phyloP scores from a whole-genome alignment of 2,113 vertebrate species.

The Damaliscus lunatus region DNA sequence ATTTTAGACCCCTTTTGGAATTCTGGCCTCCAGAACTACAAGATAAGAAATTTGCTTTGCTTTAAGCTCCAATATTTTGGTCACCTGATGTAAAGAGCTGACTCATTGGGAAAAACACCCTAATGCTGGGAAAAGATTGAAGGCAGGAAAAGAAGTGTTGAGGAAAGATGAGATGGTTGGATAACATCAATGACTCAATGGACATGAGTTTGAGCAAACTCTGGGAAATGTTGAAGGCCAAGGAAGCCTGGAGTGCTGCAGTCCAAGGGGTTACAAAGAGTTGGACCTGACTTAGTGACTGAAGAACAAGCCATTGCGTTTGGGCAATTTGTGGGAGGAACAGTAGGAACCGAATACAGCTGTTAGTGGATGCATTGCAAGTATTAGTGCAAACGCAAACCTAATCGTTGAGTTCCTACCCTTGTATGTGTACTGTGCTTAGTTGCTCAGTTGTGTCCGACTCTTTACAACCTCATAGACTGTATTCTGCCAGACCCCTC shows the following conservation, averaged over 20 bases:
- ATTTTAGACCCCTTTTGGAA: neutral
- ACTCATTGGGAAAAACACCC: accelerated
- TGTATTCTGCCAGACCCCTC: neutral
- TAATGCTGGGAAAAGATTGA: neutral
- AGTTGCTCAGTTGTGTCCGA: neutral
- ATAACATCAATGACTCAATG: neutral
- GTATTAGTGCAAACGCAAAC: neutral
- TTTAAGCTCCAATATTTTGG: neutral
- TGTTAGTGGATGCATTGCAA: neutral
- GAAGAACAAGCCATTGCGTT: neutral
- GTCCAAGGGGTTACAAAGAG: neutral
- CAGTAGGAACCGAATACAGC: neutral
- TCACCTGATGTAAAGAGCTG: neutral
- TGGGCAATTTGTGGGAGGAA: neutral
- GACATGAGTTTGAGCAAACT: neutral
- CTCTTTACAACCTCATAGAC: neutral
- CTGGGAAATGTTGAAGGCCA: neutral
- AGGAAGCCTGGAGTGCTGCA: accelerated
- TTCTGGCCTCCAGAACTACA: neutral
- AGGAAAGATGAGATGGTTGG: neutral
- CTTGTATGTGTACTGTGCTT: neutral
- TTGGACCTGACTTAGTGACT: neutral
- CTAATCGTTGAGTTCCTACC: neutral
- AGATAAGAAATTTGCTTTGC: neutral
- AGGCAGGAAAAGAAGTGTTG: neutral